These are phyloP conservation scores for Eudemis profundana DNA, from an alignment of 2,888 invertebrate genomes.

Conservation along the genomic window DNA sequence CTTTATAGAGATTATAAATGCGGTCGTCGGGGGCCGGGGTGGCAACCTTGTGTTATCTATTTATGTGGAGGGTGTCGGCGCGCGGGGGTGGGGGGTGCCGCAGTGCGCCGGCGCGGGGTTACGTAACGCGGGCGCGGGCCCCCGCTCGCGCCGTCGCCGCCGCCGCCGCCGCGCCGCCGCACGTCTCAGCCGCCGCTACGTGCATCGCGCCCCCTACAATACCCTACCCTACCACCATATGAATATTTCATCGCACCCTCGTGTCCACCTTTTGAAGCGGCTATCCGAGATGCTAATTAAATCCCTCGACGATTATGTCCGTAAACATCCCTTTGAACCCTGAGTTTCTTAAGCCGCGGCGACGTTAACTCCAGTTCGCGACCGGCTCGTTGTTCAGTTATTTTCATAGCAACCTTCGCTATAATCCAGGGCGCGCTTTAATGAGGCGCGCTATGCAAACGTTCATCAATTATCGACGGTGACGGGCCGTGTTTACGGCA, in stretches of 20 bases:
- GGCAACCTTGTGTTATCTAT: slow-evolving; percentile 85
- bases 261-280: slow-evolving; percentile 51
- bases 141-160: slow-evolving; percentile 43
- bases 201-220: slow-evolving; percentile 52
- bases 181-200: slow-evolving; percentile 54
- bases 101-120: slow-evolving; percentile 79
- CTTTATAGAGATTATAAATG: slow-evolving; percentile 83
- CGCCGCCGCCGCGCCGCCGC: slow-evolving; percentile 58
- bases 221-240: slow-evolving; percentile 55
- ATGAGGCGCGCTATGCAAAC: slow-evolving; percentile 80
- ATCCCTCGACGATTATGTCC: slow-evolving; percentile 49
- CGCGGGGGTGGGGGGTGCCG: slow-evolving; percentile 55
- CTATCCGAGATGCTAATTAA: slow-evolving; percentile 55
- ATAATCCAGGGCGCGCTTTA: slow-evolving; percentile 80
- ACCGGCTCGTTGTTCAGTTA: slow-evolving; percentile 59
- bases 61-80: slow-evolving; percentile 79
- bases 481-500: slow-evolving; percentile 80
- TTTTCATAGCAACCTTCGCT: slow-evolving; percentile 74
- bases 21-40: slow-evolving; percentile 78
- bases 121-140: slow-evolving; percentile 71
- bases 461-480: slow-evolving; percentile 83
- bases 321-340: slow-evolving; percentile 35
- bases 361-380: slow-evolving; percentile 53
- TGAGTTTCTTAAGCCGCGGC: slow-evolving; percentile 49
- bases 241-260: slow-evolving; percentile 63